Evolutionary conservation across 2,888 invertebrate species (phyloP).

Genomic region (Eueremaeus valkanovi): DNA sequence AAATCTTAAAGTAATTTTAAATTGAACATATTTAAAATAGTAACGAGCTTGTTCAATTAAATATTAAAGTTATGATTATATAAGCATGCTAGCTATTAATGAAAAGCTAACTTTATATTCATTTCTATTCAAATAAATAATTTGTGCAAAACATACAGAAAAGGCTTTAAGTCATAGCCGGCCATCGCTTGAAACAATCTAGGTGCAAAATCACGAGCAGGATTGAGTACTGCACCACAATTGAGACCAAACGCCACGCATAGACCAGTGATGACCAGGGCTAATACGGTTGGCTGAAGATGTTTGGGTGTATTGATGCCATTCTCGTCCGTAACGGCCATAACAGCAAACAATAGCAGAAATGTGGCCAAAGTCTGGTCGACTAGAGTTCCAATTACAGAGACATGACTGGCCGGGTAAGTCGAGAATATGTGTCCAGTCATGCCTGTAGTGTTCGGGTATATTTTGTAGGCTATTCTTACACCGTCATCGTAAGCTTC

Average conservation of each 20-base stretch:
- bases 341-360: constrained; percentile 54
- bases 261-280: constrained; percentile 54
- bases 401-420: constrained; percentile 55
- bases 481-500: constrained; percentile 50
- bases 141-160: too few relatives aligned
- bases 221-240: constrained; percentile 60
- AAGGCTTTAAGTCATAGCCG: constrained; percentile 55
- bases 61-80: too few relatives aligned
- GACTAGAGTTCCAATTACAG: constrained; percentile 53
- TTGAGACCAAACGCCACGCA: constrained; percentile 58
- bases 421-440: constrained; percentile 60
- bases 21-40: background rate
- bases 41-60: too few relatives aligned
- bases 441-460: background rate
- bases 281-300: constrained; percentile 48
- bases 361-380: constrained; percentile 57
- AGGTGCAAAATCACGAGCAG: constrained; percentile 60
- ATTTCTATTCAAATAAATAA: constrained; percentile 44
- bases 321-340: constrained; percentile 55
- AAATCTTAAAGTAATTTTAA: too few relatives aligned
- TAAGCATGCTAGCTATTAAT: too few relatives aligned
- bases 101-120: too few relatives aligned
- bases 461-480: constrained; percentile 49
- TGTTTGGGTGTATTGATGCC: constrained; percentile 54
- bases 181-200: constrained; percentile 57